Percentiles rank a stretch among this genome's conserved stretches.
Conservation (phyloP, 2,113 vertebrate genomes). For the Nibea coibor region DNA sequence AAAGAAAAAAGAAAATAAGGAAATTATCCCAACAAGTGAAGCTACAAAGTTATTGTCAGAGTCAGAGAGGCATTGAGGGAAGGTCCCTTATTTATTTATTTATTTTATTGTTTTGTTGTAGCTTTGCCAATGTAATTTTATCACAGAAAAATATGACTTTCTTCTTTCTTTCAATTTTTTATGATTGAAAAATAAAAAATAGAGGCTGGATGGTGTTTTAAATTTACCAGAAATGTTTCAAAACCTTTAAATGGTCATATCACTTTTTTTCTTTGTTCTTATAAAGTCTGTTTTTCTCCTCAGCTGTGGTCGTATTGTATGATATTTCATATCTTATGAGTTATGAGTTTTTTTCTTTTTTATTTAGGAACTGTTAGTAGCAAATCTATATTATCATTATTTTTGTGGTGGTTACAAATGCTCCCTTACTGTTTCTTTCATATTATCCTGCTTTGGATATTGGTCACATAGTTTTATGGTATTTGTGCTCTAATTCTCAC, state of each 20-base stretch:
- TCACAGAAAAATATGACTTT: background rate
- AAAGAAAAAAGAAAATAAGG: too few species aligned
- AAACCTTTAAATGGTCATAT: background rate
- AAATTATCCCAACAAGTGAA: background rate
- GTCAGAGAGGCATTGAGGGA: background rate
- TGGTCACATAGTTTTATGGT: constrained; percentile 13
- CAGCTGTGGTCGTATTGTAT: background rate
- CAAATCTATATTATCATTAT: background rate
- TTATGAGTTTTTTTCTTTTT: too few species aligned
- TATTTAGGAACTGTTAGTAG: background rate
- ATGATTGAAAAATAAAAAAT: background rate
- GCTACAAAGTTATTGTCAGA: background rate
- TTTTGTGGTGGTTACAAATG: background rate
- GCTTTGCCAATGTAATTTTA: background rate
- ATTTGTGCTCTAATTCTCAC: constrained; percentile 8
- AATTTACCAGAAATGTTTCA: background rate
- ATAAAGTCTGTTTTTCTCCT: background rate
- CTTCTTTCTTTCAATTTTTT: background rate
- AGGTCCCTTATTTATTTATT: background rate
- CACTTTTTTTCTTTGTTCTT: background rate
- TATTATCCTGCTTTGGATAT: background rate
- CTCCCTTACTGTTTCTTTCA: background rate
- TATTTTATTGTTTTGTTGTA: too few species aligned
- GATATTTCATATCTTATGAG: too few species aligned
- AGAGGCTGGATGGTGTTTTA: background rate